Base-by-base conservation (phyloP, 2,113 vertebrate species). In the Trichomycterus rosablanca region DNA sequence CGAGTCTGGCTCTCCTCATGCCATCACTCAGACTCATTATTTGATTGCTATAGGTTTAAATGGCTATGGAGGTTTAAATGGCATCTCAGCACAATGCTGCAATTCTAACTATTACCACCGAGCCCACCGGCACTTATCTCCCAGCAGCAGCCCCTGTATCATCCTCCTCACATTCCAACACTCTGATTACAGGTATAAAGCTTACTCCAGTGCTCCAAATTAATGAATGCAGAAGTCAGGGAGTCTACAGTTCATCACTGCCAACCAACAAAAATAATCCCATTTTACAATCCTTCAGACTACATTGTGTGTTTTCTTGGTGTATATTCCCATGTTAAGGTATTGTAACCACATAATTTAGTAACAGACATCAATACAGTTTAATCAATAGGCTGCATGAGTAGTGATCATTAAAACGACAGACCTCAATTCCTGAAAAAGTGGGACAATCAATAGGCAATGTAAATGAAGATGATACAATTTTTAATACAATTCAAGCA, bases 161-260 rank as follows among this genome's bases (percentile, higher is more conserved):
- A 42, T 39, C 37, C 60, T 20, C 48, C 15, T 22, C 26, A 42
- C 18, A 7, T 30, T 37, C 16, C 26, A 24, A 30, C 26, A 44
- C 49, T 20, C 49, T 53, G 60, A 63, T 53, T 63, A 52, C 39
- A 42, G 49, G 48, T 63, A 53, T 63, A 63, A 63, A 63, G 52
- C 60, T 63, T 37, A 52, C 19, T n/a, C 49, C 26, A 20, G 4
- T 2, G 16, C 18, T 63, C 49, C 49, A 63, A 43, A 63, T 63
- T 53, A 63, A 63, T 52, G 48, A 53, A 63, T 15, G 48, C 39
- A 53, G 24, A 23, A 32, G 14, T 28, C 39, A 32, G 60, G 24
- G 24, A 40, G n/a, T n/a, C n/a, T n/a, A 2, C 48, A 51, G 20
- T 35, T 28, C 23, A 22, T 24, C 34, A 2, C 32, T 34, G 4